Conservation (phyloP, 2,888 invertebrate species). For the Napeogenes sylphis region DNA sequence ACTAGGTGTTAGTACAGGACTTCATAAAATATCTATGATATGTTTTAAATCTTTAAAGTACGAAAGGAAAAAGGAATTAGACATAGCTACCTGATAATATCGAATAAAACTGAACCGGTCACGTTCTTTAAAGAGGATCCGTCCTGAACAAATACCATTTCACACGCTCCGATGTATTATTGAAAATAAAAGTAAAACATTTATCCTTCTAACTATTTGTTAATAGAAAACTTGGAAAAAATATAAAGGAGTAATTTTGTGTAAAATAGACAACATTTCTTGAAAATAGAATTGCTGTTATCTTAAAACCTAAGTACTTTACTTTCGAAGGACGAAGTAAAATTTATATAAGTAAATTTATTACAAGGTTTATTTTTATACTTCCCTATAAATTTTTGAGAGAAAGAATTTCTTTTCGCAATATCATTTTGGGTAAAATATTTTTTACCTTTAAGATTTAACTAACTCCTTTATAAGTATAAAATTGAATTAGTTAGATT, state of each 20-base stretch:
- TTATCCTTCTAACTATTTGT: slow-evolving; percentile 19
- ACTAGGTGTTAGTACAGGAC: background rate
- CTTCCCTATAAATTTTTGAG: no score
- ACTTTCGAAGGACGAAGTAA: no score
- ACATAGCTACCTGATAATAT: slow-evolving; percentile 23
- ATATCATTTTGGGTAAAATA: no score
- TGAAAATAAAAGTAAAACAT: slow-evolving; percentile 27
- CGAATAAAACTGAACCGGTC: slow-evolving; percentile 28
- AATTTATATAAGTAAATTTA: no score
- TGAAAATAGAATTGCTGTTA: no score
- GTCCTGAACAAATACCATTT: slow-evolving; percentile 31
- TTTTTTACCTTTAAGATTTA: no score
- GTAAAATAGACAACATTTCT: background rate
- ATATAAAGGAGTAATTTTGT: background rate
- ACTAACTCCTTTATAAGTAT: no score
- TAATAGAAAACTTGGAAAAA: slow-evolving; percentile 15
- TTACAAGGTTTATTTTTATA: no score
- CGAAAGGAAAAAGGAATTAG: slow-evolving; percentile 14
- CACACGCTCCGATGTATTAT: slow-evolving; percentile 27
- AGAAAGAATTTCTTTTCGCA: no score
- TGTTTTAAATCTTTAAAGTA: background rate
- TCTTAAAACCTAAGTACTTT: no score
- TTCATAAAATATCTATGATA: background rate
- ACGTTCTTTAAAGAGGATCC: slow-evolving; percentile 26
- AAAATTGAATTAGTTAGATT: no score